Base-by-base conservation (phyloP, 2,888 invertebrate genomes). In the Salticus scenicus region DNA sequence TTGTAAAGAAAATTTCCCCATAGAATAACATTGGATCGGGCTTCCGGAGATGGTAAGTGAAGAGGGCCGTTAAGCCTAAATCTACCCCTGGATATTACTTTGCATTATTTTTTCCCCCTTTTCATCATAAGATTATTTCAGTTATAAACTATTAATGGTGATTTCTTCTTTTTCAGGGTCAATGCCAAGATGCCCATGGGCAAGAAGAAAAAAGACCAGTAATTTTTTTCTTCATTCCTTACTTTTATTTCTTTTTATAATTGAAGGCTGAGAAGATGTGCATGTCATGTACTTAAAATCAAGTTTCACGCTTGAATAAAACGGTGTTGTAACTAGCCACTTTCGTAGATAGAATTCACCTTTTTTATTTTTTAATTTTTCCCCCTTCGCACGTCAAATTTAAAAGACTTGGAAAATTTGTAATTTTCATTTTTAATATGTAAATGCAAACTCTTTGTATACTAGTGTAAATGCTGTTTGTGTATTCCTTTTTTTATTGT, bases 281-380 rank as follows among this genome's bases (percentile, higher is more conserved):
- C 77, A 77, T 77, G 77, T 77, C 31, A 78, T 73, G 83, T 84
- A 84, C 83, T 84, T 84, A 84, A 77, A 67, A 37, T 51, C 73
- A 73, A 69, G 73, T 28, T n/a, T n/a, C 77, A 84, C 76, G 83
- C 83, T 84, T 84, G 70, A 77, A 72, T 77, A 84, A 57, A 77
- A 70, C n/a, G 77, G 83, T 84, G 77, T 77, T 78, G 83, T 84
- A 84, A 84, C 83, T 84, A 84, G 83, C 83, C 83, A 84, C 83
- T 84, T 76, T 77, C 41, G 77, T 84, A 84, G 83, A 37, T 84
- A 84, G 83, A 77, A 27, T 42, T 69, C 71, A 84, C 83, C 47
- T 73, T 67, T 81, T 77, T 77, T 7, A 42, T 41, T 76, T 66
- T n/a, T n/a, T n/a, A n/a, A n/a, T n/a, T n/a, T n/a, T n/a, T n/a